Base-by-base conservation (phyloP, 2,888 invertebrate genomes). In the Arge pagana region DNA sequence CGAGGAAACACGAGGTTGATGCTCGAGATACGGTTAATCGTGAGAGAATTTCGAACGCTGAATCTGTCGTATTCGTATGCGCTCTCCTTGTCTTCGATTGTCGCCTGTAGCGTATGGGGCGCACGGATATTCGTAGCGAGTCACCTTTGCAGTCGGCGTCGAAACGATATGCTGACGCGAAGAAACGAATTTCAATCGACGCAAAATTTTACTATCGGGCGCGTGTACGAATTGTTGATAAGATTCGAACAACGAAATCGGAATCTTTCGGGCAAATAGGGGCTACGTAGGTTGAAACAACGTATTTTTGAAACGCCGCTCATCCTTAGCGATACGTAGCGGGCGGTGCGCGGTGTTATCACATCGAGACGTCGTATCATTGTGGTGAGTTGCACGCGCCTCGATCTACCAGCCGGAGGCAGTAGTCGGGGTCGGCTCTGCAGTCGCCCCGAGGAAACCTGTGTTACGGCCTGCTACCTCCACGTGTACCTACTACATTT, bases 401-500 rank as follows among this genome's bases (percentile, higher is more conserved):
- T 64, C 63, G 59, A 58, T 58, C 56, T 56, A 55, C n/a, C 45
- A 41, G 49, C 53, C 40, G 33, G 72, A 72, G 73, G 73, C 66
- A 40, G 71, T 31, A 42, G 65, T 40, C 52, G 59, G 40, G 71
- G 65, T 63, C 61, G 67, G 65, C 63, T 51, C 23, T 35, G 45
- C 37, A 35, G 26, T 35, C 33, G 23, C 36, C 43, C 48, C 41
- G 54, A 33, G 42, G 67, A 71, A 74, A 73, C 74, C 74, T 50
- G 51, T n/a, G n/a, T n/a, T n/a, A n/a, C 57, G 54, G 43, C 68
- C 54, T n/a, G 71, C 72, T 61, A 66, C 75, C 73, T 73, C 74
- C 74, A 73, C 74, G 72, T 77, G 77, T 73, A 71, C 66, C 65
- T 62, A 64, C 66, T 67, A 71, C 70, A 74, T 74, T 74, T 72